Base-by-base conservation (phyloP, 2,888 invertebrate species). In the Biston stratarius region DNA sequence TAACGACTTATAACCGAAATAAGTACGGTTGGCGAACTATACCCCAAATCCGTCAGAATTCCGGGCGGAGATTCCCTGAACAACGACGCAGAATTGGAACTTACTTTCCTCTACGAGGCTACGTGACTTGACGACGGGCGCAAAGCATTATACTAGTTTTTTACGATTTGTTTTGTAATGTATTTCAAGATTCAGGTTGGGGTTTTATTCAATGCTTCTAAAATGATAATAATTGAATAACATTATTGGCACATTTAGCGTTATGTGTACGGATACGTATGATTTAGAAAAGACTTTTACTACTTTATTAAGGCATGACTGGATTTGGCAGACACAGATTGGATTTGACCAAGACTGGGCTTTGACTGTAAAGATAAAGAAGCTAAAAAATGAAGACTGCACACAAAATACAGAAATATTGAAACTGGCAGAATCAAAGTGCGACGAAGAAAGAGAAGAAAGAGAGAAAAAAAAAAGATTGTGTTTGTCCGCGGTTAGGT, bases 51-150 rank as follows among this genome's bases (percentile, higher is more conserved):
- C 74, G 69, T 63, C 67, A 66, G 70, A 58, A 53, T 14, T 61
- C 33, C 60, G 65, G 71, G 71, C 69, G 74, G 67, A 72, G 67
- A 67, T 67, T 77, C 68, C 75, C 65, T 67, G 70, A 72, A 74
- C 66, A 72, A 64, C 67, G 65, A 42, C 34, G 69, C 67, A 55
- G 58, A 48, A 11, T 53, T 47, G 38, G 77, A 79, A 82, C 70
- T 79, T 78, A 76, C 69, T 81, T 72, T 67, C 59, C 73, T 75
- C 73, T 75, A 71, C 74, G 71, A 52, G 44, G 70, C 49, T 69
- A 82, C 84, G 83, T 83, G 84, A 83, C 83, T 76, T 76, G 78
- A 74, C 77, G 74, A 74, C 74, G 74, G 73, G 75, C 73, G 77
- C 75, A 68, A 75, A 76, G 72, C 73, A 73, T 67, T 42, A 45